Base-by-base conservation (phyloP, 2,113 vertebrate species). In the Grantiella picta region DNA sequence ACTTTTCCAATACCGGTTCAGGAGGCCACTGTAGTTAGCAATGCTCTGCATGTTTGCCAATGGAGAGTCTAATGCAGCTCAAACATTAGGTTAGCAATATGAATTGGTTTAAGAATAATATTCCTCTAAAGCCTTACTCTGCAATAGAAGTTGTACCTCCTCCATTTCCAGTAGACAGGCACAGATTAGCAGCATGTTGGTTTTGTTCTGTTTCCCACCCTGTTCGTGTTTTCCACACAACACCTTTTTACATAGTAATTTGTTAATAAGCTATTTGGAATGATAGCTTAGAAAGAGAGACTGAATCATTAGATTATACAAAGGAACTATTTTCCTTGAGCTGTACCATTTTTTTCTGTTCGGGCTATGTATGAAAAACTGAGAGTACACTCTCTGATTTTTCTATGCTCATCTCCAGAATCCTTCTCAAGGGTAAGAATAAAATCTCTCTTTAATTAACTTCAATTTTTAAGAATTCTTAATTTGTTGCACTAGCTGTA, bases 21-120 rank as follows among this genome's bases (percentile, higher is more conserved):
- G 36, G n/a, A 8, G 2, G 6, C 16, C 50, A 23, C 8, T 66
- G 25, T 6, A 60, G 27, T 69, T 38, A 63, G 5, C 0, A 3
- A 38, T 0, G 0, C 3, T 52, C 12, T 77, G 5, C 6, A 13
- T 31, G 8, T 63, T 73, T 86, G 19, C 11, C 3, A 1, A 15
- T 21, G 59, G 5, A 72, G 40, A 59, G 20, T 25, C 42, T 70
- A 47, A 3, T 31, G 24, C 24, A 60, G 35, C 23, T 75, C 14
- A 68, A 63, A 7, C 9, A 23, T 25, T 33, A 68, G 18, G 12
- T 17, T 61, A 79, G 9, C 18, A 65, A 11, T n/a, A 64, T 9
- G 6, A n/a, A 40, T 44, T 59, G 2, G 7, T 52, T 89, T 59
- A 38, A 49, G 40, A 54, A 54, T 47, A 82, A 22, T 28, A n/a